Conservation (phyloP, 2,888 invertebrate genomes). For the Acrobasis suavella region DNA sequence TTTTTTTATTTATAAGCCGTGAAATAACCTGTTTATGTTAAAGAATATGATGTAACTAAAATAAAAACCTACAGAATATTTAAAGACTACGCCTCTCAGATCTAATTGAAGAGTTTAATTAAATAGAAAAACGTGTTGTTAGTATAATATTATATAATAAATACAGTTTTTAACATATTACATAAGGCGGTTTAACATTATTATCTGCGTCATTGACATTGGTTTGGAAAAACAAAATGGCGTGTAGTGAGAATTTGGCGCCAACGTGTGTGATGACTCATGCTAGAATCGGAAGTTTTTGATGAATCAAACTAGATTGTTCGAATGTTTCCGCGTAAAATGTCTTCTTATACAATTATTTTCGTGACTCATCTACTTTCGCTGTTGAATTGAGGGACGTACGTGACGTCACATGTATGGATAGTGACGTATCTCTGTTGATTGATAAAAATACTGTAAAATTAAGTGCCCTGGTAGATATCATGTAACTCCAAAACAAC, state of each 20-base stretch:
- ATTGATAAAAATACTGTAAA: neutral
- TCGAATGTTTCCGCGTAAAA: slow-evolving; percentile 23
- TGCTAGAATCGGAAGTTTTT: slow-evolving; percentile 25
- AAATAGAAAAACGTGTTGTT: neutral
- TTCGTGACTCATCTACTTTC: slow-evolving; percentile 24
- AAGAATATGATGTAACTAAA: no score
- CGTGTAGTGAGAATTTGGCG: slow-evolving; percentile 31
- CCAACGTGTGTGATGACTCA: slow-evolving; percentile 28
- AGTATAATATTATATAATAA: slow-evolving; percentile 9
- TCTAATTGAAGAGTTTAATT: slow-evolving; percentile 1
- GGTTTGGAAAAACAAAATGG: slow-evolving; percentile 35
- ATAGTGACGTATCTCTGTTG: neutral
- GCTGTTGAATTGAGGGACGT: neutral
- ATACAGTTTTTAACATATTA: slow-evolving; percentile 9
- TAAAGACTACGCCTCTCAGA: neutral
- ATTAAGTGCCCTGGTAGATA: no score
- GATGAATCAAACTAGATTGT: slow-evolving; percentile 37
- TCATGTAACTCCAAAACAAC: no score
- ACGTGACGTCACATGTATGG: neutral
- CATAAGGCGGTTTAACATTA: slow-evolving; percentile 4
- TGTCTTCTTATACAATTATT: slow-evolving; percentile 18
- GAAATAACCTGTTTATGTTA: no score
- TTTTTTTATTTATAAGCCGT: no score
- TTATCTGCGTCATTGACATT: slow-evolving; percentile 32
- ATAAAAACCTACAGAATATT: no score